These are phyloP conservation scores for Oophaga sylvatica DNA, from an alignment of 2,797 vertebrate genomes.

Conservation along the genomic window DNA sequence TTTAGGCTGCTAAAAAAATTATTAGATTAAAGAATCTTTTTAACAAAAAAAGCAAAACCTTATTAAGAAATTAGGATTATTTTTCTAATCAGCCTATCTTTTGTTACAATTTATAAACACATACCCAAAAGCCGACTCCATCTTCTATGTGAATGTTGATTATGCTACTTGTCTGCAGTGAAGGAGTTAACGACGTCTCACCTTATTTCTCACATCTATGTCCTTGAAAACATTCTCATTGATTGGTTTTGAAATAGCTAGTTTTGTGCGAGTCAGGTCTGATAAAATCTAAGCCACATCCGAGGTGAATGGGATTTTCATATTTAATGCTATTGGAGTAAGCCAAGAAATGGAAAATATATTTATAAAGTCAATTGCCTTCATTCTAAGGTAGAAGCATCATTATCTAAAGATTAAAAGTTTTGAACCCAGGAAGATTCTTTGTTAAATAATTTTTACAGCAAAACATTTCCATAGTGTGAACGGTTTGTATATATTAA, in stretches of 20 bases:
- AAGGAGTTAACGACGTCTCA: slow-evolving; percentile 24
- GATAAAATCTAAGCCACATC: slow-evolving; percentile 53
- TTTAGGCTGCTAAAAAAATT: too few species aligned
- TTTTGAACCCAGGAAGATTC: background rate
- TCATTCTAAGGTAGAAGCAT: slow-evolving; percentile 31
- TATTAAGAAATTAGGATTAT: background rate
- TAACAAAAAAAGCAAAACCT: background rate
- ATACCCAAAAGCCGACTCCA: background rate
- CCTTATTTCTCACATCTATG: slow-evolving; percentile 48
- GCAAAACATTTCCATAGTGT: background rate
- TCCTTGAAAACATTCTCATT: slow-evolving; percentile 54
- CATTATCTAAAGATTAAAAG: slow-evolving; percentile 5
- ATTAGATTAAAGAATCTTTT: too few species aligned
- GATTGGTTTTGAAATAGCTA: slow-evolving; percentile 51
- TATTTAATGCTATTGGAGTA: slow-evolving; percentile 44
- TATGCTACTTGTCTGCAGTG: background rate
- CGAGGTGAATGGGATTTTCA: slow-evolving; percentile 53
- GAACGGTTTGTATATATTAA: background rate
- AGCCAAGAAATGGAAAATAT: slow-evolving; percentile 50
- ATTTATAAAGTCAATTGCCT: slow-evolving; percentile 38
- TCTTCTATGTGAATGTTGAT: background rate
- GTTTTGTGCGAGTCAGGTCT: slow-evolving; percentile 40
- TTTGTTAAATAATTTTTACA: background rate
- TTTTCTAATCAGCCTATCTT: background rate
- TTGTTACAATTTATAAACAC: background rate